phyloP scores from a whole-genome alignment of 2,113 vertebrate species.

The Erinaceus europaeus region DNA sequence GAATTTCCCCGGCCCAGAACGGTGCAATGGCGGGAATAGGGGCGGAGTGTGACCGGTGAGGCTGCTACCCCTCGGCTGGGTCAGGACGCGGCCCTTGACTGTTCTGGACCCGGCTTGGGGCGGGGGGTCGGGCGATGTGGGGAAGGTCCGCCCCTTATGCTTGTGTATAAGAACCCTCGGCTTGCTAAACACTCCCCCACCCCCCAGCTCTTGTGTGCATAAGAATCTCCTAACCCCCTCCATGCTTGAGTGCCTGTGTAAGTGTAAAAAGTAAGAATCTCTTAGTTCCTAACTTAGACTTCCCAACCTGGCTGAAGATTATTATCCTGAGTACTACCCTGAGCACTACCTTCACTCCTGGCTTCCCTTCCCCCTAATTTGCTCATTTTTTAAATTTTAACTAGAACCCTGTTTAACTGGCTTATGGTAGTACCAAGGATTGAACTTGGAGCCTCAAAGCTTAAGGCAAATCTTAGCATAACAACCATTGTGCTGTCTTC shows the following conservation, averaged over 20 bases:
- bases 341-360: too few relatives aligned
- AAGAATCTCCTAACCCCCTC: too few relatives aligned
- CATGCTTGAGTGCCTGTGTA: too few relatives aligned
- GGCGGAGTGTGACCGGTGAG: neutral
- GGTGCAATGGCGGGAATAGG: constrained; percentile 35
- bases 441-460: too few relatives aligned
- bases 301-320: neutral
- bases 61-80: neutral
- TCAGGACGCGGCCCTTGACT: neutral
- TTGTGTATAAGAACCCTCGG: neutral
- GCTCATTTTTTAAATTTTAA: too few relatives aligned
- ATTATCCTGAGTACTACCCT: neutral
- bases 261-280: too few relatives aligned
- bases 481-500: too few relatives aligned
- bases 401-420: too few relatives aligned
- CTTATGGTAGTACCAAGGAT: too few relatives aligned
- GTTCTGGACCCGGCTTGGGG: neutral
- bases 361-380: too few relatives aligned
- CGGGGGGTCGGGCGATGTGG: neutral
- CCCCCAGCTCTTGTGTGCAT: neutral
- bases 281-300: too few relatives aligned
- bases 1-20: neutral
- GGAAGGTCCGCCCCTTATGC: neutral
- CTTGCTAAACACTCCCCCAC: neutral
- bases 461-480: too few relatives aligned